Evolutionary conservation across 2,888 invertebrate species (phyloP).

Genomic region (Harpalus rufipes): DNA sequence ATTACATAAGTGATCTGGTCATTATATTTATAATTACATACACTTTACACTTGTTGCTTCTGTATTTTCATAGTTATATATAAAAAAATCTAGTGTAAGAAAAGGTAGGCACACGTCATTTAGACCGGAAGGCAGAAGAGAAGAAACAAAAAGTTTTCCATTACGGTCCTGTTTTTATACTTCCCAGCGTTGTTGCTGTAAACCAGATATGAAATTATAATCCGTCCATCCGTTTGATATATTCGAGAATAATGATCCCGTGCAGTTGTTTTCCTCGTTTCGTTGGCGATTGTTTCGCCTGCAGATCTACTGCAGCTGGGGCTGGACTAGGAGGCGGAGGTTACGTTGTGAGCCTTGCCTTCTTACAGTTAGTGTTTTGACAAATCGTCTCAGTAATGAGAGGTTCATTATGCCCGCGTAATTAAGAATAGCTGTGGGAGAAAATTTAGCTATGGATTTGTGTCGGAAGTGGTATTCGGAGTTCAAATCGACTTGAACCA

Average conservation of each 20-base stretch:
- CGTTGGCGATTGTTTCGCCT: slow-evolving; percentile 26
- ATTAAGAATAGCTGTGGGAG: slow-evolving; percentile 58
- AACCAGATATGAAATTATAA: slow-evolving; percentile 44
- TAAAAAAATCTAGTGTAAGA: slow-evolving; percentile 41
- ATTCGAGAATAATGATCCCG: slow-evolving; percentile 28
- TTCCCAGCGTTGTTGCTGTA: slow-evolving; percentile 5
- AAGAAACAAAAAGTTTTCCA: slow-evolving; percentile 11
- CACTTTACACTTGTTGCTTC: slow-evolving; percentile 30
- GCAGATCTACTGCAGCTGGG: slow-evolving; percentile 7
- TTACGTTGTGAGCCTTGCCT: background rate
- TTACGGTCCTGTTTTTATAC: slow-evolving; percentile 37
- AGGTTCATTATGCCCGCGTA: slow-evolving; percentile 48
- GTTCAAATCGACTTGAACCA: slow-evolving; percentile 37
- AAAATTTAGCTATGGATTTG: slow-evolving; percentile 35
- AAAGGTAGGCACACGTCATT: slow-evolving; percentile 31
- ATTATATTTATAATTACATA: slow-evolving; percentile 40
- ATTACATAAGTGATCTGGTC: slow-evolving; percentile 21
- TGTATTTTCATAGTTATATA: background rate
- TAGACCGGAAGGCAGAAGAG: slow-evolving; percentile 25
- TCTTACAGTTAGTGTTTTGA: slow-evolving; percentile 47
- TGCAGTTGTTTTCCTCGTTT: slow-evolving; percentile 31
- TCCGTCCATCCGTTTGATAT: slow-evolving; percentile 45
- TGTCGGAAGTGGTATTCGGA: slow-evolving; percentile 39
- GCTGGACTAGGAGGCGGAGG: background rate
- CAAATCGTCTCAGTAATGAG: slow-evolving; percentile 49